phyloP scores from a whole-genome alignment of 2,797 vertebrate genomes.

The Labeo calbasu region DNA sequence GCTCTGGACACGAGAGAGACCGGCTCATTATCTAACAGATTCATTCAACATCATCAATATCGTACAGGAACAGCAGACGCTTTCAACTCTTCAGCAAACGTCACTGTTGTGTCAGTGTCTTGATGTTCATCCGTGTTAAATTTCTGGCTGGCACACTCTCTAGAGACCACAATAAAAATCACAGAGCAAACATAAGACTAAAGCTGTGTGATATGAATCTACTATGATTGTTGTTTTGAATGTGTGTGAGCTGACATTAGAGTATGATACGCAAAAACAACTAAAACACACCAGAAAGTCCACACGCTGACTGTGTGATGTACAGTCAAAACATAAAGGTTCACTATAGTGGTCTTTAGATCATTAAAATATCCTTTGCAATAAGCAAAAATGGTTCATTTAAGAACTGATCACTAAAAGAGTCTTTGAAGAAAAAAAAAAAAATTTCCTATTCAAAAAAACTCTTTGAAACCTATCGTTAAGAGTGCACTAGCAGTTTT shows the following conservation, averaged over 20 bases:
- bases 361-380: neutral
- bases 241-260: neutral
- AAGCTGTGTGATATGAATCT: neutral
- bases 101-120: neutral
- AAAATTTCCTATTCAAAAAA: too few species aligned
- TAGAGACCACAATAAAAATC: neutral
- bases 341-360: neutral
- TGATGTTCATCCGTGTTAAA: neutral
- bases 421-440: too few species aligned
- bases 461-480: too few species aligned
- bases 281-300: neutral
- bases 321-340: too few species aligned
- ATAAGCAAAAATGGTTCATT: neutral
- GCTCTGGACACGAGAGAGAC: neutral
- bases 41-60: neutral
- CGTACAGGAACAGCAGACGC: too few species aligned
- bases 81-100: neutral
- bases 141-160: neutral
- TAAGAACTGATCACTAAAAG: too few species aligned
- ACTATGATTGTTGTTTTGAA: neutral
- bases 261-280: neutral
- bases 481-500: neutral
- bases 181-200: neutral
- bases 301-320: neutral
- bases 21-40: neutral